Evolutionary conservation across 37 sponge, comb jelly and placozoan genomes (phyloP).

Genomic region (Diacarnus erythraeanus): DNA sequence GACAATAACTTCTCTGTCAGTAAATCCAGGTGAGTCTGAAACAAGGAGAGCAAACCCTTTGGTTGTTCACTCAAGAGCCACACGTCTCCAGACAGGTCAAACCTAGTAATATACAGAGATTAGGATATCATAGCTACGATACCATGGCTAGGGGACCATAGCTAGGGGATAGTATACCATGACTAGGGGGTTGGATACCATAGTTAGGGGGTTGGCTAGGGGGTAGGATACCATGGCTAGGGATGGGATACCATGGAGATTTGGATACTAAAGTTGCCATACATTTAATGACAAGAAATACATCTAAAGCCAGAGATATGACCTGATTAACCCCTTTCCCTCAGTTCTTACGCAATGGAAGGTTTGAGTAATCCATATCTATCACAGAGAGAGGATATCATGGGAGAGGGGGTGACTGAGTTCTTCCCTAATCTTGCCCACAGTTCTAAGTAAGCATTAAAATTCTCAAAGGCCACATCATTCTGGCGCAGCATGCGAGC

Average conservation of each 20-base stretch:
- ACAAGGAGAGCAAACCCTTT: slow-evolving; percentile 5
- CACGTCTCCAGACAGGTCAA: slow-evolving; percentile 22
- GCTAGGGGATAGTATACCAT: no score
- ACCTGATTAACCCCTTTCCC: no score
- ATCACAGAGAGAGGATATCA: slow-evolving; percentile 13
- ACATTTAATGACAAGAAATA: no score
- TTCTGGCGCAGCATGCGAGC: slow-evolving; percentile 15
- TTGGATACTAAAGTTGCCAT: no score
- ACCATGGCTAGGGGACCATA: no score
- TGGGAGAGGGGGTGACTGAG: background rate
- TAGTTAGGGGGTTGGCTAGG: no score
- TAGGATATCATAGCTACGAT: background rate
- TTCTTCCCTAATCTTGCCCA: slow-evolving; percentile 20
- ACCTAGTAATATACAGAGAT: slow-evolving; percentile 4
- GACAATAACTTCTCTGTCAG: slow-evolving; percentile 9
- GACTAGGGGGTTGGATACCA: no score
- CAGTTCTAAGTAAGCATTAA: slow-evolving; percentile 26
- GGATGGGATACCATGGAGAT: no score
- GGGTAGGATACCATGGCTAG: no score
- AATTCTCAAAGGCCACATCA: slow-evolving; percentile 17
- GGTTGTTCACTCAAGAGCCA: slow-evolving; percentile 30
- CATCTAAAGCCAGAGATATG: no score
- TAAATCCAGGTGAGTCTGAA: background rate
- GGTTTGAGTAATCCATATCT: slow-evolving; percentile 12
- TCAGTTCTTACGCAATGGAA: slow-evolving; percentile 37